These are phyloP conservation scores for Nebria brevicollis DNA, from an alignment of 2,888 invertebrate species.

Conservation along the genomic window DNA sequence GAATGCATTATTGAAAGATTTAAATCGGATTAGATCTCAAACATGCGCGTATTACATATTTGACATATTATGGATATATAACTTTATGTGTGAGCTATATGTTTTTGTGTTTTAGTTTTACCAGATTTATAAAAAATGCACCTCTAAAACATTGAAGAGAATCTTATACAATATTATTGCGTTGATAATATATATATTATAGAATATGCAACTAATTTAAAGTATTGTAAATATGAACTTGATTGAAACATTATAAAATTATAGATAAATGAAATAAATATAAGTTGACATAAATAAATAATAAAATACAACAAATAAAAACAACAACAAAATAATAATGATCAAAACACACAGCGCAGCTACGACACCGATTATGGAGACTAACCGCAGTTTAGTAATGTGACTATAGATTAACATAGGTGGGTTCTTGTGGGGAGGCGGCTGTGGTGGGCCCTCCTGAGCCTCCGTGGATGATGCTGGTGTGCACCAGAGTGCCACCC, in stretches of 20 bases:
- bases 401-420: slow-evolving; percentile 91
- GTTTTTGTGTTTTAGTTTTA: too few species aligned
- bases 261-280: slow-evolving; percentile 6
- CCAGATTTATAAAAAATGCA: too few species aligned
- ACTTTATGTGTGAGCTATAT: too few species aligned
- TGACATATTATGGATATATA: too few species aligned
- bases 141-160: too few species aligned
- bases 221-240: slow-evolving; percentile 4
- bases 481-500: slow-evolving; percentile 61
- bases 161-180: not conserved
- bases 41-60: too few species aligned
- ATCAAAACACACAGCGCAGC: slow-evolving; percentile 28
- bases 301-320: slow-evolving; percentile 11
- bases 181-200: too few species aligned
- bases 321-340: slow-evolving; percentile 8
- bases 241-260: slow-evolving; percentile 7
- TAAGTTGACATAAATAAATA: slow-evolving; percentile 14
- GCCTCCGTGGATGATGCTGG: slow-evolving; percentile 60
- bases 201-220: not conserved
- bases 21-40: too few species aligned
- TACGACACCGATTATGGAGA: slow-evolving; percentile 40
- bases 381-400: slow-evolving; percentile 33
- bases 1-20: not conserved
- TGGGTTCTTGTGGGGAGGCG: slow-evolving; percentile 85
- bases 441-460: slow-evolving; percentile 70